Conservation (phyloP, 2,797 vertebrate species). For the Argentina silus region DNA sequence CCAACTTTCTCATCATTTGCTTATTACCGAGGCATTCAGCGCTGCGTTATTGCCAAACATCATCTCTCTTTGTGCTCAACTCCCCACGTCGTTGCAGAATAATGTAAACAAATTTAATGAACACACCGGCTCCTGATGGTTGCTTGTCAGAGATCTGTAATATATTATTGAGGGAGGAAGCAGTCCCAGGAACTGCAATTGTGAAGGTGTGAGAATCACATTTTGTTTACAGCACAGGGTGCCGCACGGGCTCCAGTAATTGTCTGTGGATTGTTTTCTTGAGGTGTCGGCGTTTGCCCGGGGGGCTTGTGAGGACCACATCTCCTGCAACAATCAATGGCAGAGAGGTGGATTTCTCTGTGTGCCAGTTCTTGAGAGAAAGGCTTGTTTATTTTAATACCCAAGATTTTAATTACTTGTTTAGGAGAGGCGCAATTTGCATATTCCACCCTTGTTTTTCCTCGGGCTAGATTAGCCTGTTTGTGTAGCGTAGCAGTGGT, state of each 20-base stretch:
- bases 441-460: not conserved
- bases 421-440: not conserved
- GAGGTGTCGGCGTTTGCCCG: not conserved
- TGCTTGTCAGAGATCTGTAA: constrained; percentile 17
- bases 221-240: constrained; percentile 19
- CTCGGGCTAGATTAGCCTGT: not conserved
- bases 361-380: not conserved
- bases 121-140: constrained; percentile 21
- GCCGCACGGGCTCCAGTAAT: constrained; percentile 8
- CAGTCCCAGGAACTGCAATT: constrained; percentile 16
- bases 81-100: constrained; percentile 22
- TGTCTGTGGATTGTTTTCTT: constrained; percentile 18
- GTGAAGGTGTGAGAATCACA: constrained; percentile 18
- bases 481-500: not conserved
- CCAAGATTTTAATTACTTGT: constrained; percentile 14
- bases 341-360: not conserved
- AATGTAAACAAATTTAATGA: constrained; percentile 49
- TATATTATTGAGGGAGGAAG: constrained; percentile 25
- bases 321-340: not conserved
- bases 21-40: constrained; percentile 33
- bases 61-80: constrained; percentile 13
- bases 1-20: constrained; percentile 49
- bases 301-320: not conserved
- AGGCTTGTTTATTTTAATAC: constrained; percentile 20
- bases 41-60: constrained; percentile 26